phyloP scores from a whole-genome alignment of 2,797 vertebrate species.

The Menidia menidia region DNA sequence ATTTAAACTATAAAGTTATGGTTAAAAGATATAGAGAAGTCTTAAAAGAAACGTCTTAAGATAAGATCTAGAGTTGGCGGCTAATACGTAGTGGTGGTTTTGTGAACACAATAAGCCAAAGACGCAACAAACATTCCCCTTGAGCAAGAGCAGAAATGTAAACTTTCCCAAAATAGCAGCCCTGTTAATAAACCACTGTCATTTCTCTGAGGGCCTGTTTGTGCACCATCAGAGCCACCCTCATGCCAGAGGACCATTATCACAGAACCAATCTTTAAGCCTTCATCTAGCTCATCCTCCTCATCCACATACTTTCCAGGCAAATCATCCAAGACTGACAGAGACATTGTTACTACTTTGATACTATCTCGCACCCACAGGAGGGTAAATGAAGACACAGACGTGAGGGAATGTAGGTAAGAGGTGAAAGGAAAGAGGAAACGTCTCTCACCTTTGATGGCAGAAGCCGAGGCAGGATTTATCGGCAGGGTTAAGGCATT shows the following conservation, averaged over 20 bases:
- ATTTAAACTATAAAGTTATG: no score
- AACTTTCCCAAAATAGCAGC: conserved; percentile 60
- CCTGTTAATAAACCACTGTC: conserved; percentile 39
- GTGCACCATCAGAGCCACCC: conserved; percentile 26
- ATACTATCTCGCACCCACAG: conserved; percentile 46
- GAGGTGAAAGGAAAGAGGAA: not conserved
- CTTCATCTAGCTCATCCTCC: conserved; percentile 14
- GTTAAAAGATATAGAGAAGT: no score
- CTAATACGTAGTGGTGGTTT: conserved; percentile 37
- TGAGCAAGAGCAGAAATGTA: conserved; percentile 27
- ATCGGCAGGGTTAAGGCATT: conserved; percentile 81
- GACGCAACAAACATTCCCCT: conserved; percentile 30
- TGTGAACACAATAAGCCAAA: conserved; percentile 25
- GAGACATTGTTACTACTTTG: conserved; percentile 27
- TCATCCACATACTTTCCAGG: conserved; percentile 13
- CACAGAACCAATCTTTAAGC: conserved; percentile 22
- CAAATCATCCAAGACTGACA: conserved; percentile 33
- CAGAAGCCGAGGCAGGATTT: conserved; percentile 87
- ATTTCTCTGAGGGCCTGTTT: conserved; percentile 35
- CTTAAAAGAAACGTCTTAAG: conserved; percentile 12
- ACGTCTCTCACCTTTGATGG: conserved; percentile 72
- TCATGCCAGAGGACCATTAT: conserved; percentile 38
- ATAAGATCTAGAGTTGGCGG: conserved; percentile 48
- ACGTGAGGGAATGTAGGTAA: not conserved
- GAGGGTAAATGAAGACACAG: not conserved